A percentile compares a stretch with the other conserved stretches of the same genome.
These are phyloP conservation scores for Mastomys coucha DNA, from an alignment of 2,113 vertebrate species.

Conservation along the genomic window DNA sequence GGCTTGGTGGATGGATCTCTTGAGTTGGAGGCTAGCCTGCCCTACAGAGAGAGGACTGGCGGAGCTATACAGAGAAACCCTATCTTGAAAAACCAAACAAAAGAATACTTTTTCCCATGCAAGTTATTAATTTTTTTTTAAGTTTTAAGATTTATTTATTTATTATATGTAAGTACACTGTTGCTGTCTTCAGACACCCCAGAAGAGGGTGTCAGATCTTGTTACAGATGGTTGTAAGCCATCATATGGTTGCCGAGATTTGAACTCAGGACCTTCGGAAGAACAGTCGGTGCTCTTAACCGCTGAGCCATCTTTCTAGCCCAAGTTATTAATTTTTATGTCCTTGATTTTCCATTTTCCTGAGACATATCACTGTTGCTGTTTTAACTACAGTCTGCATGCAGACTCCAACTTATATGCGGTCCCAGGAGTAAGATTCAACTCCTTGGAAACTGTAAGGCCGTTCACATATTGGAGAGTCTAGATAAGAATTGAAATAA, in stretches of 20 bases:
- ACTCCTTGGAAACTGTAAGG: not conserved
- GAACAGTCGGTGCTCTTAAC: no score
- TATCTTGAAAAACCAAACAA: not conserved
- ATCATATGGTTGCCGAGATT: no score
- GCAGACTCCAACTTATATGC: slow-evolving; percentile 10
- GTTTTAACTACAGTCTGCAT: not conserved
- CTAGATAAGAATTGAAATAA: slow-evolving; percentile 26
- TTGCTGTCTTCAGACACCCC: no score
- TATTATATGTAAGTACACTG: no score
- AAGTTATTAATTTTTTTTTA: not conserved
- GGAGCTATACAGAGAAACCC: not conserved
- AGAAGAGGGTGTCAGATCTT: no score
- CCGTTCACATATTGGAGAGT: slow-evolving; percentile 29
- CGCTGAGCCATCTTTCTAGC: no score
- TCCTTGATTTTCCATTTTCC: slow-evolving; percentile 3
- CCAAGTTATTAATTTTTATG: not conserved
- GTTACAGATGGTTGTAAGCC: no score
- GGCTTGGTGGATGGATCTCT: not conserved
- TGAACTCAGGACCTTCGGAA: no score
- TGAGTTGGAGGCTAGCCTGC: not conserved
- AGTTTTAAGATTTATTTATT: no score
- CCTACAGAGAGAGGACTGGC: not conserved
- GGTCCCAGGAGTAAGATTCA: slow-evolving; percentile 36
- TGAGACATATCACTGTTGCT: not conserved
- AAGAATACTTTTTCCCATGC: not conserved